Evolutionary conservation across 2,888 invertebrate genomes (phyloP).

Genomic region (Eudasyphora cyanicolor): DNA sequence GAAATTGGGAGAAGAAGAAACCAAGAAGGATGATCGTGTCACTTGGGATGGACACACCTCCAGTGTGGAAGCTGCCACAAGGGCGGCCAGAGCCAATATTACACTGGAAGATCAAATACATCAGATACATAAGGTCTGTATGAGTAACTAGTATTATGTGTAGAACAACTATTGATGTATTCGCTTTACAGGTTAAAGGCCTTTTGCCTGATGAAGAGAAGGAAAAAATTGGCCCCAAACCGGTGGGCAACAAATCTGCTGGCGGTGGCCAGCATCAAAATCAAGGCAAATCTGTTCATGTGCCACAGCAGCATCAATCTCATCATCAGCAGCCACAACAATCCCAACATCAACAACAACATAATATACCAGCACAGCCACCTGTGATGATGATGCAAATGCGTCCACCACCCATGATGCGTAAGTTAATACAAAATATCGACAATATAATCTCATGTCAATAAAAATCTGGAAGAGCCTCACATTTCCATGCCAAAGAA

Average conservation of each 20-base stretch:
- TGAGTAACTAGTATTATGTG: slow-evolving; percentile 69
- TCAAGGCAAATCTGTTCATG: slow-evolving; percentile 65
- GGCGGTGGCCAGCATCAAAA: slow-evolving; percentile 76
- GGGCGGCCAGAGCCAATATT: slow-evolving; percentile 96
- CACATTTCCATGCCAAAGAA: too few species aligned
- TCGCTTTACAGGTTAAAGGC: slow-evolving; percentile 85
- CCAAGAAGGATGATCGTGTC: slow-evolving; percentile 91
- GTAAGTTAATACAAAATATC: too few species aligned
- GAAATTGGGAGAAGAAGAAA: slow-evolving; percentile 95
- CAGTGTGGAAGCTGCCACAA: slow-evolving; percentile 96
- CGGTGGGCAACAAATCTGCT: slow-evolving; percentile 81
- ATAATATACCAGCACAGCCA: slow-evolving; percentile 75
- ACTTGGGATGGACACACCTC: slow-evolving; percentile 99
- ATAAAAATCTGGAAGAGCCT: too few species aligned
- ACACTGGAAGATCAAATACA: slow-evolving; percentile 98
- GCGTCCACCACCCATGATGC: slow-evolving; percentile 80
- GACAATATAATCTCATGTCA: too few species aligned
- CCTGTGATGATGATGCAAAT: slow-evolving; percentile 80
- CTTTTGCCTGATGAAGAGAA: slow-evolving; percentile 96
- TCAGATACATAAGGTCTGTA: slow-evolving; percentile 98
- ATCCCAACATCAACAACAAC: slow-evolving; percentile 67
- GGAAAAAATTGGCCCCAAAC: slow-evolving; percentile 97
- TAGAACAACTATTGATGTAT: background rate
- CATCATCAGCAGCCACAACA: slow-evolving; percentile 69
- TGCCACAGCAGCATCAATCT: slow-evolving; percentile 70